A percentile compares a stretch with the other conserved stretches of the same genome.
These are phyloP conservation scores for Bothrops jararaca DNA, from an alignment of 2,113 vertebrate genomes.

Conservation along the genomic window DNA sequence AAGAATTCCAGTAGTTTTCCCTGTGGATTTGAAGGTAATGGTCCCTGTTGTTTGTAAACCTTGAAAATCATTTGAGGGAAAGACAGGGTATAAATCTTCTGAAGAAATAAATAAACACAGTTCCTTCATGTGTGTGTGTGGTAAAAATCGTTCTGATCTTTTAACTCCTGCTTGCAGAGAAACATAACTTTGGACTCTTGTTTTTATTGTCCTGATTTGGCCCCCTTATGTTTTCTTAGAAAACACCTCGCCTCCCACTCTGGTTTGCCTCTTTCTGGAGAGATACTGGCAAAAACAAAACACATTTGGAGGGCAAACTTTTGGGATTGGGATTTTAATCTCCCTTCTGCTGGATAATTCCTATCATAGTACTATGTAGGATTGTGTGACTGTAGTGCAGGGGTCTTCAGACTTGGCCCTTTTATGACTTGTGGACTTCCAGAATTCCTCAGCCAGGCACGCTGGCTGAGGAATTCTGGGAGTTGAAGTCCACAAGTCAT, in stretches of 20 bases:
- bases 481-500: too few relatives aligned
- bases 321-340: slow-evolving; percentile 35
- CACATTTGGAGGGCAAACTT: slow-evolving; percentile 29
- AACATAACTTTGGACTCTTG: not conserved
- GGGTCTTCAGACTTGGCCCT: too few relatives aligned
- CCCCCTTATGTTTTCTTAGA: not conserved
- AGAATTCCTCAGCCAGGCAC: too few relatives aligned
- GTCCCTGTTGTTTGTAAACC: not conserved
- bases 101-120: not conserved
- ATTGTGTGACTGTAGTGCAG: slow-evolving; percentile 45
- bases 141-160: not conserved
- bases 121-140: not conserved
- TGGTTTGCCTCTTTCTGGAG: not conserved
- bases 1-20: not conserved
- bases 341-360: slow-evolving; percentile 38
- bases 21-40: not conserved
- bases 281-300: not conserved
- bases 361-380: slow-evolving; percentile 55
- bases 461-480: too few relatives aligned
- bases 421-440: too few relatives aligned
- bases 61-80: not conserved
- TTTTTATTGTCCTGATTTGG: not conserved
- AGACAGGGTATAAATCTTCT: not conserved
- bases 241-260: not conserved
- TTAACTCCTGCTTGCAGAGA: not conserved